Evolutionary conservation across 2,113 vertebrate genomes (phyloP), one percentile per base, ranked within the genome.

Genomic region (Microcebus ravelobensis): DNA sequence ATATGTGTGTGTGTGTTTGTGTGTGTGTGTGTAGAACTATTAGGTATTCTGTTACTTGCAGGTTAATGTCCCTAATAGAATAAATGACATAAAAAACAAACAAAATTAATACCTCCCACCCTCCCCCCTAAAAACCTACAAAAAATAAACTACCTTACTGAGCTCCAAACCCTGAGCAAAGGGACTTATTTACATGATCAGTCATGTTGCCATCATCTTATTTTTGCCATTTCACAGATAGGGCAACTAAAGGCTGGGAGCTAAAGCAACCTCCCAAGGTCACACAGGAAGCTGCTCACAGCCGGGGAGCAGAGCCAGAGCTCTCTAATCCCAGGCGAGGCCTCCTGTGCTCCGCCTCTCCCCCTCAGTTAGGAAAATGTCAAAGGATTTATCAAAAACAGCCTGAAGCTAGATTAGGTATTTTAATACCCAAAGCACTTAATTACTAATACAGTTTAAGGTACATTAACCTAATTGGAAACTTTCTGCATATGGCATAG

Each of bases 331-430:
- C 90, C 96, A 55, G 63, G 81, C 34, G 48, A 97, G 77, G 94
- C 92, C 77, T 96, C 77, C 87, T 97, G 91, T 86, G 90, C 63
- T 96, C 74, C 76, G 8, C 87, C 96, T 97, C 85, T 96, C 90
- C 84, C 92, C 48, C 76, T 97, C 91, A 90, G 87, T 71, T 95
- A 96, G 97, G 93, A 96, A 97, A 98, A 97, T 98, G 98, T 98
- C 97, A 98, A 97, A 97, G 98, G 98, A 98, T 98, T 98, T 98
- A 97, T 97, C 97, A 97, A 98, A 98, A 98, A 98, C 96, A 98
- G 97, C 98, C 96, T 96, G 96, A 93, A 97, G 98, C 96, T 96
- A 98, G 98, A 98, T 97, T 98, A 98, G 96, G 96, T 97, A 98
- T 97, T 97, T 98, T 98, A 98, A 98, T 98, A 98, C 98, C 95